A percentile compares a stretch with the other conserved stretches of the same genome.
These are phyloP conservation scores for Rhizoglyphus robini DNA, from an alignment of 1,140 invertebrate species.

Conservation along the genomic window DNA sequence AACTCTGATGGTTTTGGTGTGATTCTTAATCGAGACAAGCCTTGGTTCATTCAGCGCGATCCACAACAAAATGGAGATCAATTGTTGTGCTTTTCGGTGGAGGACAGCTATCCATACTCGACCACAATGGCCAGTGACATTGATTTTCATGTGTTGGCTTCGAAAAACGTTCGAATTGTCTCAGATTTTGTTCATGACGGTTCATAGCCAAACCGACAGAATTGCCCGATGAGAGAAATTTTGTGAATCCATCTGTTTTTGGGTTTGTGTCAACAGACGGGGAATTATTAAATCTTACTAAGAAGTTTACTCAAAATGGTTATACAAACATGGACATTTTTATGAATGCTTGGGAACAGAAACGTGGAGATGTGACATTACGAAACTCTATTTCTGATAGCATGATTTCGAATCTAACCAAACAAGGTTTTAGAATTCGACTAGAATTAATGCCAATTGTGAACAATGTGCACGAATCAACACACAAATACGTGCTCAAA, in stretches of 20 bases:
- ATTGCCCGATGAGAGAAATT: not conserved
- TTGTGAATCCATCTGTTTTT: too few relatives aligned
- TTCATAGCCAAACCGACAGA: not conserved
- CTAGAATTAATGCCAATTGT: too few relatives aligned
- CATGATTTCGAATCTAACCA: too few relatives aligned
- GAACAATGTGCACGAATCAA: not conserved
- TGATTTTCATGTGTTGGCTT: not conserved
- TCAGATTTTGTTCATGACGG: too few relatives aligned
- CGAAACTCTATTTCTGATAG: too few relatives aligned
- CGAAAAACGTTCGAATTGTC: too few relatives aligned
- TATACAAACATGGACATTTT: too few relatives aligned
- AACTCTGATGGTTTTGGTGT: slow-evolving; percentile 51
- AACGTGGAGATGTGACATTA: not conserved
- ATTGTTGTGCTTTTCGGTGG: not conserved
- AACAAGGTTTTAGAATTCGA: too few relatives aligned
- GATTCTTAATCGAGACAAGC: slow-evolving; percentile 45
- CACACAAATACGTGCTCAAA: not conserved
- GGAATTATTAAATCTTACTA: too few relatives aligned
- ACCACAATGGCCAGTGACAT: not conserved
- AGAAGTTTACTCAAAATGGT: too few relatives aligned
- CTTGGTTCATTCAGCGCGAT: slow-evolving; percentile 48
- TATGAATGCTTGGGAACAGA: not conserved
- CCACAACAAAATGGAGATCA: not conserved
- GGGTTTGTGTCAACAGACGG: too few relatives aligned
- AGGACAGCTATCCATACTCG: not conserved